A percentile compares a stretch with the other conserved stretches of the same genome.
phyloP scores from a whole-genome alignment of 1,140 invertebrate genomes.

The Microplitis demolitor region DNA sequence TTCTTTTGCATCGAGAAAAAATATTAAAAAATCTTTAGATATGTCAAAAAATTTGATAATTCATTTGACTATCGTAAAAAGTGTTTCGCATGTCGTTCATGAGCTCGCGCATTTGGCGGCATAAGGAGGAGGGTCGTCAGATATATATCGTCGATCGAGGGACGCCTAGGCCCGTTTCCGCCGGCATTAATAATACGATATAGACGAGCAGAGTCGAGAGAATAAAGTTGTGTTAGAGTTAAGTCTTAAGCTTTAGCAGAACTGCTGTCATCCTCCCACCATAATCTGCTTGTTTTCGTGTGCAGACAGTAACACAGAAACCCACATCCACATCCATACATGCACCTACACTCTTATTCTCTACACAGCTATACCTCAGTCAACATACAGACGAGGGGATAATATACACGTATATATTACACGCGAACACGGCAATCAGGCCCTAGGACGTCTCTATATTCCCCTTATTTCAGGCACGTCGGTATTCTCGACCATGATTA shows the following conservation, averaged over 20 bases:
- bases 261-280: slow-evolving; percentile 13
- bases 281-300: not conserved
- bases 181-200: slow-evolving; percentile 32
- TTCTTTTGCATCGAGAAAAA: too few species aligned
- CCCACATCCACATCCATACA: not conserved
- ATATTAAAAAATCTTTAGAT: too few species aligned
- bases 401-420: slow-evolving; percentile 32
- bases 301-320: not conserved
- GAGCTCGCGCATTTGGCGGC: not conserved
- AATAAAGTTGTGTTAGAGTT: not conserved
- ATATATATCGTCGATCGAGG: not conserved
- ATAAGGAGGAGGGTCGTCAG: not conserved
- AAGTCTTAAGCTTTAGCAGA: slow-evolving; percentile 5
- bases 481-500: slow-evolving; percentile 47
- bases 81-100: too few species aligned
- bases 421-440: slow-evolving; percentile 48
- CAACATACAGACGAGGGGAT: too few species aligned
- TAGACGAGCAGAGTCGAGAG: not conserved
- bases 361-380: too few species aligned
- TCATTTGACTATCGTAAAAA: too few species aligned
- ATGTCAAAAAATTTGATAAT: too few species aligned
- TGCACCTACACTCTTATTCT: not conserved
- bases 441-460: slow-evolving; percentile 50
- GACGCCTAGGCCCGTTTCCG: slow-evolving; percentile 25
- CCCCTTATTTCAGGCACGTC: slow-evolving; percentile 34